Conservation (phyloP, 2,113 vertebrate species). For the Hiodon alosoides region DNA sequence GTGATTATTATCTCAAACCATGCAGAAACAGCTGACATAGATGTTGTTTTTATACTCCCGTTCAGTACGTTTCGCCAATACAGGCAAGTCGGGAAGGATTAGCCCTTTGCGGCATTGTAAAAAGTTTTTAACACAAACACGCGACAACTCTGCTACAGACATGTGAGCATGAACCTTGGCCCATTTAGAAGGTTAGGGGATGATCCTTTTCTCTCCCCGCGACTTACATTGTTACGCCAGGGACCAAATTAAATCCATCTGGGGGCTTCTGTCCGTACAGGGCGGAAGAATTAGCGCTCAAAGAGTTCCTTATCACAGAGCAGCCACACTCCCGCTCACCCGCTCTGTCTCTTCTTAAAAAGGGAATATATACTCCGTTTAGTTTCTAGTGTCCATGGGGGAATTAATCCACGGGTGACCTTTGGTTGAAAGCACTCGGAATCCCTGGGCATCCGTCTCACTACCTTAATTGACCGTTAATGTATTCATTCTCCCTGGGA, state of each 20-base stretch:
- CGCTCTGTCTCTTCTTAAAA: constrained; percentile 60
- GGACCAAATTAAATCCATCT: constrained; percentile 58
- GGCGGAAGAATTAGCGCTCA: constrained; percentile 64
- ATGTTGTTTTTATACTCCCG: constrained; percentile 6
- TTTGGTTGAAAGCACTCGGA: constrained; percentile 49
- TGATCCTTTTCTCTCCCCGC: constrained; percentile 27
- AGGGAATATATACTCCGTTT: constrained; percentile 71
- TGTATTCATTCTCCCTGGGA: constrained; percentile 43
- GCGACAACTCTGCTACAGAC: constrained; percentile 44
- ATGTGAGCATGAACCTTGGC: constrained; percentile 33
- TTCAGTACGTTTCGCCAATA: background rate
- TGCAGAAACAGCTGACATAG: constrained; percentile 40
- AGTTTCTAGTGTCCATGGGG: constrained; percentile 52
- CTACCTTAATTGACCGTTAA: constrained; percentile 65
- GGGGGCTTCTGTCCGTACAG: constrained; percentile 48
- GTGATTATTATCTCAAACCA: constrained; percentile 47
- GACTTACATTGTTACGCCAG: constrained; percentile 51
- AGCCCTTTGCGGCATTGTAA: background rate
- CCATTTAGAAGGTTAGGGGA: constrained; percentile 42
- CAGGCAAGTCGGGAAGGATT: background rate
- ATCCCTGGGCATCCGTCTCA: constrained; percentile 25
- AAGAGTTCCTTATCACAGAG: constrained; percentile 62
- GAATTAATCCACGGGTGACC: constrained; percentile 55
- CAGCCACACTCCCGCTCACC: constrained; percentile 54
- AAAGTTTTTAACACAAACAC: constrained; percentile 29